Conservation (phyloP, 2,888 invertebrate species). For the Drosophila austrosaltans region DNA sequence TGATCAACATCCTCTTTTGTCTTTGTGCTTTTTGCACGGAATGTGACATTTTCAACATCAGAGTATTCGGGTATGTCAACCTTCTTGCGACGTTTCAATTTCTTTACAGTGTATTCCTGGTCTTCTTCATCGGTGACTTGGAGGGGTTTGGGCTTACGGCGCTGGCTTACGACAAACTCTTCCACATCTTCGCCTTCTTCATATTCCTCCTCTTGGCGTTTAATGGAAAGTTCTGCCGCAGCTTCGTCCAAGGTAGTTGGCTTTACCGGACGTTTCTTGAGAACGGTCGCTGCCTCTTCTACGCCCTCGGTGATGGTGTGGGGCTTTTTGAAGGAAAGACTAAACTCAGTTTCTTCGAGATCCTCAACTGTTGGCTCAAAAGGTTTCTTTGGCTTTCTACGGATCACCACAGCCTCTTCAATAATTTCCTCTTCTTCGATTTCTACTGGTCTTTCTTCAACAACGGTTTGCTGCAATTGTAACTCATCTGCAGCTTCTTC, state of each 20-base stretch:
- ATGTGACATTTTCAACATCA: slow-evolving; percentile 91
- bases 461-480: slow-evolving; percentile 77
- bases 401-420: slow-evolving; percentile 81
- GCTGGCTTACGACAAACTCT: slow-evolving; percentile 85
- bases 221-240: slow-evolving; percentile 82
- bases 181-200: slow-evolving; percentile 84
- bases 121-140: slow-evolving; percentile 86
- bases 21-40: slow-evolving; percentile 90
- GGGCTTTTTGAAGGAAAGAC: slow-evolving; percentile 80
- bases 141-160: slow-evolving; percentile 84
- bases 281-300: slow-evolving; percentile 82
- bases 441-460: slow-evolving; percentile 84
- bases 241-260: slow-evolving; percentile 80
- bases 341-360: slow-evolving; percentile 81
- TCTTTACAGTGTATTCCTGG: slow-evolving; percentile 89
- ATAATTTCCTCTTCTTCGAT: slow-evolving; percentile 85
- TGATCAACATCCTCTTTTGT: slow-evolving; percentile 94
- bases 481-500: slow-evolving; percentile 82
- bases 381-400: slow-evolving; percentile 75
- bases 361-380: slow-evolving; percentile 77
- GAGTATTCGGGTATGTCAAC: slow-evolving; percentile 89
- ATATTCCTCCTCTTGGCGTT: slow-evolving; percentile 78
- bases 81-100: slow-evolving; percentile 88
- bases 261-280: slow-evolving; percentile 78
- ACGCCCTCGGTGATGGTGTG: slow-evolving; percentile 84